Conservation (phyloP, 2,113 vertebrate genomes). For the Panurus biarmicus region DNA sequence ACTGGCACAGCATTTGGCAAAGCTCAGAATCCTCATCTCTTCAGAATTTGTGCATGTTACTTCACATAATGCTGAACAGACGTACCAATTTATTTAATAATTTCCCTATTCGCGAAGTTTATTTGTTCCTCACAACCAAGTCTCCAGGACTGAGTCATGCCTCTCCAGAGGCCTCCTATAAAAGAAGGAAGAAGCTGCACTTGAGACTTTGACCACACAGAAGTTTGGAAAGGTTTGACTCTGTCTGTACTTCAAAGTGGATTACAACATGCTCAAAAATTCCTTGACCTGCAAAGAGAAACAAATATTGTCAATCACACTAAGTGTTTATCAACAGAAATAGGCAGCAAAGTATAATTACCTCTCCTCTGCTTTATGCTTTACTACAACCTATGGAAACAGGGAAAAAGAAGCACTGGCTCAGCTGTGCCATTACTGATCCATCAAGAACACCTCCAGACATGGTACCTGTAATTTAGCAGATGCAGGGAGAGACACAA, state of each 20-base stretch:
- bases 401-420: neutral
- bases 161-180: neutral
- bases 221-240: constrained; percentile 3
- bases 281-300: constrained; percentile 73
- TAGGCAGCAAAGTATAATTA: neutral
- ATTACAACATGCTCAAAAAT: constrained; percentile 74
- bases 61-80: neutral
- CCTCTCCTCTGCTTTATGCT: neutral
- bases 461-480: neutral
- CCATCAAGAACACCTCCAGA: neutral
- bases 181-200: neutral
- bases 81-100: neutral
- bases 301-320: neutral
- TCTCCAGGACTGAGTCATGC: neutral
- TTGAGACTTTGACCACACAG: neutral
- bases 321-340: neutral
- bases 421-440: neutral
- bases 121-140: neutral
- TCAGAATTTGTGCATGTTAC: neutral
- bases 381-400: neutral
- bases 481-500: neutral
- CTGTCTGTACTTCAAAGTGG: constrained; percentile 3
- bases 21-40: neutral
- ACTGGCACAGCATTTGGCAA: neutral
- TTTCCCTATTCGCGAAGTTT: neutral